Percentiles rank a stretch among this genome's conserved stretches.
Conservation (phyloP, 2,797 vertebrate genomes). For the Lycodopsis pacificus region DNA sequence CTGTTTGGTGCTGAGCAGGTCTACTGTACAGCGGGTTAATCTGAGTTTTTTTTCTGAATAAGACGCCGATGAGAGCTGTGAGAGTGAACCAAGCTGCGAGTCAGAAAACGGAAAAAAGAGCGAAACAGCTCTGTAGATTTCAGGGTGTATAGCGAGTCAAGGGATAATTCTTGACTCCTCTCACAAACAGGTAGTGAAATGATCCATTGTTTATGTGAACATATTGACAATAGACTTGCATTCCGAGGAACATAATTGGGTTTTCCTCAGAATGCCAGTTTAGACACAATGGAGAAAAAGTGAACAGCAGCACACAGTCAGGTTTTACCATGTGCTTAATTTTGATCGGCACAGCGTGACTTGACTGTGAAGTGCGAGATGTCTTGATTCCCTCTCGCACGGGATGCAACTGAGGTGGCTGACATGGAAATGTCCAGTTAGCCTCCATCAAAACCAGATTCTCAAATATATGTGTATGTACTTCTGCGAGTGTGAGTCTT, state of each 20-base stretch:
- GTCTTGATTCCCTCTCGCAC: constrained; percentile 17
- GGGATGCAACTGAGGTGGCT: constrained; percentile 55
- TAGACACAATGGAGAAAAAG: neutral
- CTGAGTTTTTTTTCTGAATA: neutral
- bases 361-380: constrained; percentile 24
- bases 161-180: neutral
- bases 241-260: neutral
- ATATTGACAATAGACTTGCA: neutral
- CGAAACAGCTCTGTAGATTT: neutral
- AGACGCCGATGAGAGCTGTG: neutral
- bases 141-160: neutral
- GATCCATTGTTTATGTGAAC: neutral
- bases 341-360: constrained; percentile 37
- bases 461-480: constrained; percentile 13
- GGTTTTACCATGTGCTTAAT: constrained; percentile 12
- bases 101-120: constrained; percentile 5
- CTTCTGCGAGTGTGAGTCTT: constrained; percentile 3
- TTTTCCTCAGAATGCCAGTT: neutral
- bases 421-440: constrained; percentile 12
- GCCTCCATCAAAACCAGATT: constrained; percentile 20
- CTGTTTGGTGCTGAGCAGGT: neutral
- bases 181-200: constrained; percentile 1
- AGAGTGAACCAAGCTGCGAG: neutral
- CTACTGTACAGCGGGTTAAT: neutral
- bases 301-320: neutral